Conservation (phyloP, 2,797 vertebrate species). For the Pipistrellus kuhlii region DNA sequence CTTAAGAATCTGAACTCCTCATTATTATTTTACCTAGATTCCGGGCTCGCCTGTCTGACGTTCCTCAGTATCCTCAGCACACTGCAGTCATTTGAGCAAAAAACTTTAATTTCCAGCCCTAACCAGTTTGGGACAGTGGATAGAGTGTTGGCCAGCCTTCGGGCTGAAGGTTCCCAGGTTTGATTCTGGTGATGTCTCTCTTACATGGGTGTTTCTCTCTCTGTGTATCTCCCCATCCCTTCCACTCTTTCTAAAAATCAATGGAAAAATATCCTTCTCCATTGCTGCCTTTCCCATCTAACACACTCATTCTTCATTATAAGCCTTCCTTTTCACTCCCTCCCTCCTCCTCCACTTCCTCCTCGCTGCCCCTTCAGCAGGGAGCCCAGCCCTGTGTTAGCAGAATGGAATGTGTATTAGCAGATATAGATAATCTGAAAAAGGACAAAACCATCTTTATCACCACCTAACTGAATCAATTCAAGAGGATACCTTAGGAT, state of each 20-base stretch:
- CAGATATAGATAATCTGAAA: background rate
- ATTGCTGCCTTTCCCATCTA: background rate
- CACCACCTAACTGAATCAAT: background rate
- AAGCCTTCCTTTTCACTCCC: background rate
- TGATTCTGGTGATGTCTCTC: no score
- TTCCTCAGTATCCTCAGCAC: background rate
- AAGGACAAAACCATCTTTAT: background rate
- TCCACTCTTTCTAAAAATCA: no score
- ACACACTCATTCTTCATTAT: background rate
- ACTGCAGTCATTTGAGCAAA: background rate
- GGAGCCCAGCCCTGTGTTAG: background rate
- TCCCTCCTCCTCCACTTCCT: no score
- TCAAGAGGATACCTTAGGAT: background rate
- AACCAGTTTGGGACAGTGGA: no score
- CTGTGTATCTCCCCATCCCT: no score
- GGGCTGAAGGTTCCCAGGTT: no score
- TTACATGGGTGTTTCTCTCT: no score
- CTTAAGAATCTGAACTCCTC: conserved; percentile 18
- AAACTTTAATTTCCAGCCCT: background rate
- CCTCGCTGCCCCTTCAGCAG: background rate
- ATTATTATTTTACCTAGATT: background rate
- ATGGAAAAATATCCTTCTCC: no score
- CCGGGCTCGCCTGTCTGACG: background rate
- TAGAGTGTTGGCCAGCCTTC: no score
- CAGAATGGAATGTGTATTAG: background rate